Base-by-base conservation (phyloP, 2,888 invertebrate species). In the Cistogaster globosa region DNA sequence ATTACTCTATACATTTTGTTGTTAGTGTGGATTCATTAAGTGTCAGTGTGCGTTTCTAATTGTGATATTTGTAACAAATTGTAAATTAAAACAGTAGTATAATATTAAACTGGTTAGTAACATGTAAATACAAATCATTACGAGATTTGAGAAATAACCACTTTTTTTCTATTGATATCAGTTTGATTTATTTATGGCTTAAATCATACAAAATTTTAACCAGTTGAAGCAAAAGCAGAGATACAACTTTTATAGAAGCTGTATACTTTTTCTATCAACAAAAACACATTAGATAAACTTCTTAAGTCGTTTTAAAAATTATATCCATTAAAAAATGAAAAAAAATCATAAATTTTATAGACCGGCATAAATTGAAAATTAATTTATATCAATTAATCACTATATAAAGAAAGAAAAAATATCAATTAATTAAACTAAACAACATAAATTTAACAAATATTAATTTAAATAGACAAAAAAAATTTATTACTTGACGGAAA, bases 111-210 rank as follows among this genome's bases (percentile, higher is more conserved):
- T 83, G 58, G 76, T 83, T 83, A 77, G 51, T 72, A 32, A 77
- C 60, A 55, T 57, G 42, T 71, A 22, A 75, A 75, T 75, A n/a
- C 48, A 53, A 77, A 65, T 72, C 76, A 58, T n/a, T 67, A 45
- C 32, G 42, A 53, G 62, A 26, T 74, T 36, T 14, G n/a, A 45
- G 32, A 26, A 36, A 67, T 62, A 48, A 51, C 53, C 16, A 18
- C 48, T 65, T 42, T 63, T 18, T 22, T 68, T 36, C 36, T 77
- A 18, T 53, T 51, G 53, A 53, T 65, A 53, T 45, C 48, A 20
- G 65, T 18, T 77, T 83, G 76, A 83, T 83, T 77, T 77, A 77
- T 77, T 83, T 83, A 83, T 77, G 71, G 65, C 77, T 65, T 58
- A 68, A 79, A 74, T 74, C 58, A 67, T 55, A 74, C 32, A 76